Conservation (phyloP, 2,888 invertebrate genomes). For the Pemphredon lugubris region DNA sequence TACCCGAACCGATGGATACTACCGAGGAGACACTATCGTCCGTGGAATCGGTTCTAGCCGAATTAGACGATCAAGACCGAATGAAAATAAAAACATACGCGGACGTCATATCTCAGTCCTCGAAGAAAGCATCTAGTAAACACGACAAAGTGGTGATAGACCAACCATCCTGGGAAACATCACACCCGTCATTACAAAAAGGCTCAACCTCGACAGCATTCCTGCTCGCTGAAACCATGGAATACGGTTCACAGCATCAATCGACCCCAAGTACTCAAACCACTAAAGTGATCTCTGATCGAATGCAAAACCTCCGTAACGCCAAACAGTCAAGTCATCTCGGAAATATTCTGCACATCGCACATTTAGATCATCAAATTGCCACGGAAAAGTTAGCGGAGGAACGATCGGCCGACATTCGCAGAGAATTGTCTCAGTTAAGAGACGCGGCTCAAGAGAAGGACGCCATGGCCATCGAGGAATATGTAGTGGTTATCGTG, state of each 20-base stretch:
- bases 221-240: conserved; percentile 69
- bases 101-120: conserved; percentile 63
- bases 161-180: conserved; percentile 55
- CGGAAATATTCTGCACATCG: conserved; percentile 85
- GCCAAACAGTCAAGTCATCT: conserved; percentile 83
- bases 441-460: conserved; percentile 84
- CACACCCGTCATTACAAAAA: conserved; percentile 33
- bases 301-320: conserved; percentile 83
- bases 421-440: conserved; percentile 84
- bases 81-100: conserved; percentile 64
- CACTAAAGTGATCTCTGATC: conserved; percentile 82
- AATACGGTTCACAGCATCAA: conserved; percentile 71
- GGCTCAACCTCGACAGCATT: conserved; percentile 65
- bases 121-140: conserved; percentile 36
- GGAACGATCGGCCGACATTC: conserved; percentile 83
- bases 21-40: conserved; percentile 71
- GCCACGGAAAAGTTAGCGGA: conserved; percentile 82
- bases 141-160: conserved; percentile 22
- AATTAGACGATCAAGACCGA: conserved; percentile 34
- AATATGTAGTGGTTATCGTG: conserved; percentile 88
- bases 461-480: conserved; percentile 84
- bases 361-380: conserved; percentile 84
- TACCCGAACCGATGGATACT: conserved; percentile 71
- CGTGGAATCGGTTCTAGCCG: conserved; percentile 61
- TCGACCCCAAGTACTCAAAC: conserved; percentile 83